phyloP scores from a whole-genome alignment of 2,888 invertebrate genomes.

The Dryobota labecula region DNA sequence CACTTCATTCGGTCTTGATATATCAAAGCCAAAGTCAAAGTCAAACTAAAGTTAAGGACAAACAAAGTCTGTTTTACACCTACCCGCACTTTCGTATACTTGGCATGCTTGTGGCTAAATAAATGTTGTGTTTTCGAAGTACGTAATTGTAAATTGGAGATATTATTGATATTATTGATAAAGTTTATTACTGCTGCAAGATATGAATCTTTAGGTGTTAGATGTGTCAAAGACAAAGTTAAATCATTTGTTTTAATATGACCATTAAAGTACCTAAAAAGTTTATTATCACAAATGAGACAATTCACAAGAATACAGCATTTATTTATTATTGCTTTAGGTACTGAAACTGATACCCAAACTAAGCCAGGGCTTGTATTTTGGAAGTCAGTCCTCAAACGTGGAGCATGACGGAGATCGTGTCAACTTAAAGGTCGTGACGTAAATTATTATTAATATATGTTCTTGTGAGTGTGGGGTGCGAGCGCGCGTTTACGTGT shows the following conservation, averaged over 20 bases:
- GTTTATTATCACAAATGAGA: too few relatives aligned
- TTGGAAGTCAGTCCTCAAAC: too few relatives aligned
- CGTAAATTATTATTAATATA: too few relatives aligned
- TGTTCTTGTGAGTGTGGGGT: too few relatives aligned
- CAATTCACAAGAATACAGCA: too few relatives aligned
- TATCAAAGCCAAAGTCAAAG: conserved; percentile 51
- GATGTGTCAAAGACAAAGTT: conserved; percentile 13
- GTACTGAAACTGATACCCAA: too few relatives aligned
- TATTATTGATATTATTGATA: conserved; percentile 10
- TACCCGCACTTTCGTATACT: conserved; percentile 40
- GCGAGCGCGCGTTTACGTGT: too few relatives aligned
- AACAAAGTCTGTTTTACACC: conserved; percentile 29
- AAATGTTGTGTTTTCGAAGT: conserved; percentile 30
- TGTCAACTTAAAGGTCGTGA: too few relatives aligned
- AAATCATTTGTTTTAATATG: conserved; percentile 4
- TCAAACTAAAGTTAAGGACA: conserved; percentile 42
- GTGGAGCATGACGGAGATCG: too few relatives aligned
- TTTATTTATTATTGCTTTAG: too few relatives aligned
- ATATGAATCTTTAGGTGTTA: not conserved
- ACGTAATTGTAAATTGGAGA: conserved; percentile 21
- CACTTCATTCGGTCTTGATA: conserved; percentile 16
- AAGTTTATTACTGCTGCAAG: conserved; percentile 7
- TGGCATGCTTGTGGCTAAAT: conserved; percentile 39
- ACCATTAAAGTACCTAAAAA: too few relatives aligned
- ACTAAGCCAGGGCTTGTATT: too few relatives aligned